phyloP scores from a whole-genome alignment of 1,140 invertebrate genomes.

The Heliconius congener region DNA sequence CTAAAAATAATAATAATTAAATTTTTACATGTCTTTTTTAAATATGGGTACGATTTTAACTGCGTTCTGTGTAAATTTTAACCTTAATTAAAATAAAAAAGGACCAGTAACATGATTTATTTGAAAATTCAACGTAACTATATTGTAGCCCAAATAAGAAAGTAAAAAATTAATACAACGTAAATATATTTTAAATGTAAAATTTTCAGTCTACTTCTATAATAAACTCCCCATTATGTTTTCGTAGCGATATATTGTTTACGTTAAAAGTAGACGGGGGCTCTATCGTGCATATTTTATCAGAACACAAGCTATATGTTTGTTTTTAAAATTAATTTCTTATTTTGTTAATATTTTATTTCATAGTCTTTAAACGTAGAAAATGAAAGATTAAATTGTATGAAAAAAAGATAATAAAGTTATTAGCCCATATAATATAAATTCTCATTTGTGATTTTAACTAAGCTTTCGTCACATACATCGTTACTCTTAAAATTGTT shows the following conservation, averaged over 20 bases:
- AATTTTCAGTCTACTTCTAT: not conserved
- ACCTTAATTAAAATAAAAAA: no score
- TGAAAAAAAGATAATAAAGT: no score
- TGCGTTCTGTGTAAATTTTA: no score
- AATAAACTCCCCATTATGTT: not conserved
- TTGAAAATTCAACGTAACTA: not conserved
- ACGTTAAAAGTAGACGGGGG: not conserved
- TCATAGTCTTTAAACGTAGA: not conserved
- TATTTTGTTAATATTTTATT: not conserved
- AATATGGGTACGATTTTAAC: no score
- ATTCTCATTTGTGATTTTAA: no score
- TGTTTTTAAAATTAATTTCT: conserved; percentile 1
- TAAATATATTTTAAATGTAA: not conserved
- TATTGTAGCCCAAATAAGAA: not conserved
- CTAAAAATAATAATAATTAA: no score
- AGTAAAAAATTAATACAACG: not conserved
- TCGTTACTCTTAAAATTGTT: not conserved
- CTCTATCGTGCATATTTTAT: not conserved
- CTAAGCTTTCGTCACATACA: not conserved
- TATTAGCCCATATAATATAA: no score
- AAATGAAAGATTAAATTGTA: no score
- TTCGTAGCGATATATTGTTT: not conserved
- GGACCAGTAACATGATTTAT: not conserved
- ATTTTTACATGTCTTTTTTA: no score
- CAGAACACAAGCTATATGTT: not conserved